phyloP scores from a whole-genome alignment of 2,113 vertebrate species.

The Prolemur simus region DNA sequence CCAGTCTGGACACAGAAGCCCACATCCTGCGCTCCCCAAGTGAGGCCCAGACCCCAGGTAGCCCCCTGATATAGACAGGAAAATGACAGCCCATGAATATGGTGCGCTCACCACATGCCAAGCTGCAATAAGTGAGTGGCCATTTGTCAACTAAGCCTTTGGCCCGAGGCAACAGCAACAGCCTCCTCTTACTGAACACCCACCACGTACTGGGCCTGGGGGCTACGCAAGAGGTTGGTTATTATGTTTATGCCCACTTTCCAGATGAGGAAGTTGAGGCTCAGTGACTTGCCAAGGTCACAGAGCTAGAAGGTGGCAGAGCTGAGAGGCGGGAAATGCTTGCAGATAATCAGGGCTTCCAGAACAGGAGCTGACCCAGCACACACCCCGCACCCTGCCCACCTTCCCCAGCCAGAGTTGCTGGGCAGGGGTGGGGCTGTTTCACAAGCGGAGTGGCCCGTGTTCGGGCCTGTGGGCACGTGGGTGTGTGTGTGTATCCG shows the following conservation, averaged over 20 bases:
- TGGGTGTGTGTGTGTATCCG: neutral
- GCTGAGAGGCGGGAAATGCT: neutral
- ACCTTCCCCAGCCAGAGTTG: neutral
- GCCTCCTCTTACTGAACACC: neutral
- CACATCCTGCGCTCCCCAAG: neutral
- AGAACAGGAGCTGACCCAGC: neutral
- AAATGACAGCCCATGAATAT: neutral
- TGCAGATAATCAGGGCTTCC: neutral
- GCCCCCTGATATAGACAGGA: neutral
- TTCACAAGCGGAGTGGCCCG: neutral
- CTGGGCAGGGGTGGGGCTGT: neutral
- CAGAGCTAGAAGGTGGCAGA: neutral
- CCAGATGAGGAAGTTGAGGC: neutral
- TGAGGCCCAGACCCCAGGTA: neutral
- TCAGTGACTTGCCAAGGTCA: neutral
- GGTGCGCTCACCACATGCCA: neutral
- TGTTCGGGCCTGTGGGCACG: neutral
- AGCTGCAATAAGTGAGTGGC: neutral
- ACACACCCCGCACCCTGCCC: rapidly evolving
- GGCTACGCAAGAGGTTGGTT: neutral
- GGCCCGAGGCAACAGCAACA: neutral
- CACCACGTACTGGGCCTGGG: neutral
- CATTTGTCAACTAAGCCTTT: neutral
- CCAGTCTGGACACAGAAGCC: neutral
- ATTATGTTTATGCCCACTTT: neutral